A percentile compares a stretch with the other conserved stretches of the same genome.
Evolutionary conservation across 2,888 invertebrate species (phyloP).

Genomic region (Cephus sareptanus): DNA sequence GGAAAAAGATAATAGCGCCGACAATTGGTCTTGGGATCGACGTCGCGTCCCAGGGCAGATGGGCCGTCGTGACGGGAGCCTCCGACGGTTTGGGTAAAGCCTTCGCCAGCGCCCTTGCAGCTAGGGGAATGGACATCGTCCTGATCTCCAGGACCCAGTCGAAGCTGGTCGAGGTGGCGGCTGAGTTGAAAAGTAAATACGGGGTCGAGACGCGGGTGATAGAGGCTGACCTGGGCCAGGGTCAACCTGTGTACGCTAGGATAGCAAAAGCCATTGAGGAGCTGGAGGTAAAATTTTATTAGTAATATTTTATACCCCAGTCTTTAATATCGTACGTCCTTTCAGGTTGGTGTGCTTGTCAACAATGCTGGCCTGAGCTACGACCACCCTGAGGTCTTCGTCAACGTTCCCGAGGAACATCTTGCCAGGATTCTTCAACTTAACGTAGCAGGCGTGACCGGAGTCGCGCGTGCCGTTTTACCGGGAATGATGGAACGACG

Average conservation of each 20-base stretch:
- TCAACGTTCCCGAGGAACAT: constrained; percentile 58
- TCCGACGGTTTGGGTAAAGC: constrained; percentile 93
- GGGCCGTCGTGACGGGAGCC: constrained; percentile 82
- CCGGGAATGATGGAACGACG: constrained; percentile 85
- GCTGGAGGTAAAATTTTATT: constrained; percentile 55
- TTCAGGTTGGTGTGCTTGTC: constrained; percentile 64
- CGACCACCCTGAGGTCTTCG: constrained; percentile 71
- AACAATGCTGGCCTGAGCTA: constrained; percentile 79
- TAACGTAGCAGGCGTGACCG: constrained; percentile 70
- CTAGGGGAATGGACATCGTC: constrained; percentile 80
- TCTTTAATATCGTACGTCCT: neutral
- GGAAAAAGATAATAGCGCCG: constrained; percentile 60
- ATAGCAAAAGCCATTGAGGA: constrained; percentile 75
- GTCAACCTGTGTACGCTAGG: constrained; percentile 78
- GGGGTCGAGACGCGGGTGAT: constrained; percentile 82
- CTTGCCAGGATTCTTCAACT: constrained; percentile 58
- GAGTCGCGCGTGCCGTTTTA: constrained; percentile 76
- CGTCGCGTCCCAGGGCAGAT: constrained; percentile 53
- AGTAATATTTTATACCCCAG: neutral
- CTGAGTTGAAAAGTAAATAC: constrained; percentile 78
- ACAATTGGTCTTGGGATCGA: constrained; percentile 55
- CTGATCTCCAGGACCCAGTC: constrained; percentile 81
- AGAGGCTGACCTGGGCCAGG: constrained; percentile 83
- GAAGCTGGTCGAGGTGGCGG: constrained; percentile 79
- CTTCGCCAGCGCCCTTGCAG: constrained; percentile 82